Evolutionary conservation across 2,888 invertebrate genomes (phyloP), one percentile per base, ranked within the genome.

Genomic region (Synanthedon andrenaeformis): DNA sequence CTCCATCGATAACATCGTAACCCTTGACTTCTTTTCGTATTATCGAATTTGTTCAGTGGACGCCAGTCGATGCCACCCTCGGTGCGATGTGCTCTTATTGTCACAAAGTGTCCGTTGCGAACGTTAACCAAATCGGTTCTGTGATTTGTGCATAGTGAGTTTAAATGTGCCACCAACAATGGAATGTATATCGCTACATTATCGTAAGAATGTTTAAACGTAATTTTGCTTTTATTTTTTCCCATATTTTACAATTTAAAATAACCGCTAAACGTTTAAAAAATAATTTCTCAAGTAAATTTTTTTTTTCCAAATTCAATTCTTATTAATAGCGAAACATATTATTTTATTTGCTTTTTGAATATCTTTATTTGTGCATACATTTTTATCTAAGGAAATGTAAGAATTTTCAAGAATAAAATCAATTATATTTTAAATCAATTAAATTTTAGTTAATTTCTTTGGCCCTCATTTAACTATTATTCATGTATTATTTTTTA

Each of bases 1-100:
- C 83, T 84, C 79, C 82, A 74, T 79, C 84, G 85, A 85, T 86
- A 85, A 82, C 83, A 81, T 79, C 82, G 74, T 85, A 82, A 85
- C 85, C 85, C 82, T 79, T 84, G 84, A 85, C 85, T 82, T 78
- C 82, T 79, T 82, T 83, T 80, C 81, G 76, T 82, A 80, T 82
- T 79, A 86, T 85, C 83, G 82, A 76, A 79, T 78, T 5, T 78
- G 80, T 81, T 82, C 72, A 74, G 83, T 82, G 85, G 76, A 72
- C 70, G 74, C 75, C 69, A 67, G 66, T 74, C 66, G 70, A 70
- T 66, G 69, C 72, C 82, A 74, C 76, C 79, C 78, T 77, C 76
- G 74, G 79, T 73, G 82, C 79, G 71, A 71, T 78, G 83, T 85
- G 85, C 76, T 77, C 73, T 64, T 81, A 76, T 49, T 17, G 12